Conservation (phyloP, 2,888 invertebrate species). For the Ophraella communa region DNA sequence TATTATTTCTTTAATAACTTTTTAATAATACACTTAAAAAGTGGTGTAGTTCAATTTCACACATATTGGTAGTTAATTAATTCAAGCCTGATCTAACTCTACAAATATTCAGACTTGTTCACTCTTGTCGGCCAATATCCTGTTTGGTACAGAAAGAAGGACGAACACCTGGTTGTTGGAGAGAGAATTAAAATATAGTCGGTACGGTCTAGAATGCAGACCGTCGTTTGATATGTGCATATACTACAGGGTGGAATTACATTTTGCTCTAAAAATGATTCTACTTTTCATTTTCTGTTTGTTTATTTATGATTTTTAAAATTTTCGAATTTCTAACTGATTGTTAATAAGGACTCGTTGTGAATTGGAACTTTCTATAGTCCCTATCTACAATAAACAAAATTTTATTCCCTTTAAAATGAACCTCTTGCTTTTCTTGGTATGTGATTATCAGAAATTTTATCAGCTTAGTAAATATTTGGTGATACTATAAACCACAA, state of each 20-base stretch:
- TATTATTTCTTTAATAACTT: not conserved
- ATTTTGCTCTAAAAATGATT: too few relatives aligned
- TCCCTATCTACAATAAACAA: too few relatives aligned
- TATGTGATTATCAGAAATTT: not conserved
- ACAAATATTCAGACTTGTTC: slow-evolving; percentile 36
- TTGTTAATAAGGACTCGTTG: too few relatives aligned
- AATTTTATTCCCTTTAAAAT: too few relatives aligned
- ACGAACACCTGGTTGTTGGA: slow-evolving; percentile 5
- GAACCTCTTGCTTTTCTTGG: not conserved
- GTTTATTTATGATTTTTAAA: too few relatives aligned
- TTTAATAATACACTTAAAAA: not conserved
- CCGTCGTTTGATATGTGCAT: not conserved
- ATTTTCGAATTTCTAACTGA: too few relatives aligned
- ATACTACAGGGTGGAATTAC: not conserved
- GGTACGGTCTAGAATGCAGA: not conserved
- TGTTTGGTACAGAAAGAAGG: slow-evolving; percentile 26
- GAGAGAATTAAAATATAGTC: not conserved
- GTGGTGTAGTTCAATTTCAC: not conserved
- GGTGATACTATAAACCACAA: not conserved
- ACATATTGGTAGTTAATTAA: not conserved
- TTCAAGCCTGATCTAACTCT: slow-evolving; percentile 15
- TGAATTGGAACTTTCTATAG: too few relatives aligned
- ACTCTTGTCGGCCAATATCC: slow-evolving; percentile 41
- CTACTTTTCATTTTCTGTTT: too few relatives aligned
- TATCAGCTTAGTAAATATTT: not conserved